phyloP scores from a whole-genome alignment of 2,888 invertebrate species.

The Synanthedon tipuliformis region DNA sequence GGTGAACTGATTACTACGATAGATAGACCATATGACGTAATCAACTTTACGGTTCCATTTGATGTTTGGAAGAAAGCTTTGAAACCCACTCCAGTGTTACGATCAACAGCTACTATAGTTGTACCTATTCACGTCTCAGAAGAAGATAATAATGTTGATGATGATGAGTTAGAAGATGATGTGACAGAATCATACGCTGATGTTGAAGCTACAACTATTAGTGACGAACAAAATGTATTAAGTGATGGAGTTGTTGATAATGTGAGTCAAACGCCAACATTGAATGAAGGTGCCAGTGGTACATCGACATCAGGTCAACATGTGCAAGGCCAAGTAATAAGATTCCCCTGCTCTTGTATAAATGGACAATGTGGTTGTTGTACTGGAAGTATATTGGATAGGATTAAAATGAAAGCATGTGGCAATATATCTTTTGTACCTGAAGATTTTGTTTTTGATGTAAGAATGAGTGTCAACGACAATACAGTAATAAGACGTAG shows the following conservation, averaged over 20 bases:
- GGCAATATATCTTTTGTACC: slow-evolving; percentile 83
- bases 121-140: slow-evolving; percentile 50
- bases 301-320: slow-evolving; percentile 17
- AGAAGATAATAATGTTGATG: slow-evolving; percentile 19
- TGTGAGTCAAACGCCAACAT: slow-evolving; percentile 22
- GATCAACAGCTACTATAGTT: slow-evolving; percentile 49
- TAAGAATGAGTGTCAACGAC: slow-evolving; percentile 78
- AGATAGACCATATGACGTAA: slow-evolving; percentile 38
- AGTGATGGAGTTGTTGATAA: slow-evolving; percentile 13
- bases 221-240: slow-evolving; percentile 9
- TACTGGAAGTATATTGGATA: slow-evolving; percentile 72
- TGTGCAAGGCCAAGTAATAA: slow-evolving; percentile 55
- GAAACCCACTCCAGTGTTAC: slow-evolving; percentile 46
- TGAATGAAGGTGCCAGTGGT: slow-evolving; percentile 21
- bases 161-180: slow-evolving; percentile 21
- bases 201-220: slow-evolving; percentile 12
- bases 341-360: slow-evolving; percentile 73
- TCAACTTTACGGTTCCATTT: slow-evolving; percentile 42
- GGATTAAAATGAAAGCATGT: slow-evolving; percentile 80
- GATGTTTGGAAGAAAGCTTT: slow-evolving; percentile 46
- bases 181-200: slow-evolving; percentile 13
- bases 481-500: slow-evolving; percentile 77
- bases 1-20: slow-evolving; percentile 22
- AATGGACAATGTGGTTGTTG: slow-evolving; percentile 77
- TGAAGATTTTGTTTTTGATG: slow-evolving; percentile 84